Base-by-base conservation (phyloP, 2,797 vertebrate species). In the Lindbergichthys nudifrons region DNA sequence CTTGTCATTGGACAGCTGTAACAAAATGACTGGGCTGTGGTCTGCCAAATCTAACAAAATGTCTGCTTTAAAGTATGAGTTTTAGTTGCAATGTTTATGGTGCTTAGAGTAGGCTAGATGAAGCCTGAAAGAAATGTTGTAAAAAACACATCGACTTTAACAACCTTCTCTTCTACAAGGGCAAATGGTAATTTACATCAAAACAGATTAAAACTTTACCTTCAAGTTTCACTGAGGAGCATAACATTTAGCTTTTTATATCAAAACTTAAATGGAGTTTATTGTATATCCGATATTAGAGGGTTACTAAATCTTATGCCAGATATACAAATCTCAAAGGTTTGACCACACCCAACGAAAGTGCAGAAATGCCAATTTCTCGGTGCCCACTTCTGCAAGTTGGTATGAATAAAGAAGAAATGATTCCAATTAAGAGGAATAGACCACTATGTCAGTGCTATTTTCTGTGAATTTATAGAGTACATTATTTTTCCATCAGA, bases 261-360 rank as follows among this genome's bases (percentile, higher is more conserved):
- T 8, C 36, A 4, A 39, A 58, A 51, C 5, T 0, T 3, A 26
- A 4, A 26, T 26, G 3, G 3, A 26, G 26, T 26, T 26, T 41
- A 19, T 16, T 42, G 2, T 46, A 1, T n/a, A 36, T 52, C 14
- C 0, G 1, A 1, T 23, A 12, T 45, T 18, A 46, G 10, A 63
- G 3, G 32, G 18, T 41, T 0, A 23, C 21, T 42, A 12, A 2
- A 70, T 32, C 8, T 36, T 18, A 36, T 13, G 12, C 26, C 18
- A 0, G 4, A 51, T 51, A 26, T 16, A 32, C 53, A 63, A 39
- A 41, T 42, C 1, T 18, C n/a, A n/a, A 1, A 43, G 54, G 8
- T 66, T 39, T 53, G 60, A 70, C 86, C 77, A 80, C 89, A 83
- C 86, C 85, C 80, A 18, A 36, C 52, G 19, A 13, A 61, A 81